Base-by-base conservation (phyloP, 2,797 vertebrate genomes). In the Momotus momota region DNA sequence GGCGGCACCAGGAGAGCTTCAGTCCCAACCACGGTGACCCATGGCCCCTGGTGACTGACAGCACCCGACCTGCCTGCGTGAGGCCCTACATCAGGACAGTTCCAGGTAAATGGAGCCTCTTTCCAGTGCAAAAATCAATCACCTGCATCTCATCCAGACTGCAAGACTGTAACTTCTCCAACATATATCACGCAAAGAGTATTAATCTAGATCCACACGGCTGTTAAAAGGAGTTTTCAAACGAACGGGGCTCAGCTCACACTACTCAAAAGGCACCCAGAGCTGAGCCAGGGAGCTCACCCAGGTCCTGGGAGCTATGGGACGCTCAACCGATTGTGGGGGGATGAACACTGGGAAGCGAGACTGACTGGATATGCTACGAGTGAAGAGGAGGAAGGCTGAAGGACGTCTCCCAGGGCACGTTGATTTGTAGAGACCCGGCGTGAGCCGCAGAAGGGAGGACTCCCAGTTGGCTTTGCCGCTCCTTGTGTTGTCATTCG, bases 41-140 rank as follows among this genome's bases (percentile, higher is more conserved):
- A 27, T 8, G 1, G 43, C 69, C 51, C 22, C 2, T 0, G 16
- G 7, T 6, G 29, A 29, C 57, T 12, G 33, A 22, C 14, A 64
- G 74, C 74, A 81, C 4, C 40, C 26, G 2, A 55, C 8, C 2
- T 0, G 3, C 51, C 21, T 14, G 0, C 2, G 0, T 0, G 2
- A 64, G 67, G 61, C 49, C 89, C 38, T 18, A 46, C 14, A 46
- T n/a, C 46, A 57, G 60, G 45, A 31, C 16, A 45, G 5, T 12
- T 55, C 58, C 41, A 7, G 0, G 0, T 8, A 33, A 70, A 66
- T 14, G 3, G 8, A 77, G 41, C 17, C 49, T 49, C 65, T 72
- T 40, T n/a, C 77, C 52, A 27, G 17, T 5, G 17, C 17, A 35
- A 57, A 49, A 45, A 26, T 17, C 48, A 17, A 7, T 23, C 43